Base-by-base conservation (phyloP, 1,140 invertebrate species). In the Rhopalosiphum maidis region DNA sequence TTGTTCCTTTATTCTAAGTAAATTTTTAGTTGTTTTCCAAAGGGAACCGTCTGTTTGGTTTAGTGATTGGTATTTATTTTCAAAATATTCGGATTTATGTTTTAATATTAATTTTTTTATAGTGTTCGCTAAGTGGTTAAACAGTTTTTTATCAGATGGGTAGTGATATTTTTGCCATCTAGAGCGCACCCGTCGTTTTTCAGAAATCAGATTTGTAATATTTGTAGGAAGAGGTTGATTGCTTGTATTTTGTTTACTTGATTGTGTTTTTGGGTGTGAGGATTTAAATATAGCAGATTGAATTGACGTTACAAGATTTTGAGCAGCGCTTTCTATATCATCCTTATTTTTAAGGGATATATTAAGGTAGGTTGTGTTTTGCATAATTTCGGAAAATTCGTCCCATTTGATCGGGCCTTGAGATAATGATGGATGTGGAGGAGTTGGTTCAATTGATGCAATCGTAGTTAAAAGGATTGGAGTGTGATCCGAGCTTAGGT, bases 401-500 rank as follows among this genome's bases (percentile, higher is more conserved):
- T 83, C 82, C 82, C 82, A 83, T 83, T 83, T 83, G 82, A 83
- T 83, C 8, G 35, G 37, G 37, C 82, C 37, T 83, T 83, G 82
- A 41, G 82, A 83, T 83, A 83, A 41, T 83, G 82, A 83, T 83
- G 82, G 82, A 35, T 83, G 82, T 41, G 82, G 82, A 83, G 82
- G 37, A 83, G 35, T 83, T 83, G n/a, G 37, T 41, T 83, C 82
- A 30, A 83, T 41, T 83, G 82, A 83, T 41, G 37, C 82, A 83
- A 21, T 41, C 82, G 82, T 91, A 41, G 90, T 91, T 37, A 91
- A 48, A 35, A 91, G 55, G 60, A 91, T 51, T 68, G 68, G 60
- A 30, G 90, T 68, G 60, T 91, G 90, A 91, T 91, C 90, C 41
- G 18, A 41, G 15, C 21, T 68, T 22, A 82, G 77, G 90, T 91